A percentile compares a stretch with the other conserved stretches of the same genome.
Conservation (phyloP, 2,113 vertebrate genomes). For the Gracilinanus agilis region DNA sequence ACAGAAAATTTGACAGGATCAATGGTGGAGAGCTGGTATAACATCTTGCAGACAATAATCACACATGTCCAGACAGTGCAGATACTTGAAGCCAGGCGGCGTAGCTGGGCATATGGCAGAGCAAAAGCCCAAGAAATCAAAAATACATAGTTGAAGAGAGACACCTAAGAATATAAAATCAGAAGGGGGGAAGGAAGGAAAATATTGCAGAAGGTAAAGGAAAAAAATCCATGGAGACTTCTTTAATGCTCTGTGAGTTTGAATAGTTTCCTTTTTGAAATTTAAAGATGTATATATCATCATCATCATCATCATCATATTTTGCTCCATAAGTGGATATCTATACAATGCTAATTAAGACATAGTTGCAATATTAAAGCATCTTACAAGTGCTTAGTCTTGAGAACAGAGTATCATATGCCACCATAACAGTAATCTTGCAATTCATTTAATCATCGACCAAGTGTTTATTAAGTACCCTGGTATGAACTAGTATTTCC, state of each 20-base stretch:
- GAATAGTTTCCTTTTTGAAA: neutral
- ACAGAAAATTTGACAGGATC: conserved; percentile 88
- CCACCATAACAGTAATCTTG: neutral
- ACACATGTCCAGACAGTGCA: conserved; percentile 98
- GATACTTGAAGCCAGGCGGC: conserved; percentile 94
- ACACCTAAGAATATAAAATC: conserved; percentile 90
- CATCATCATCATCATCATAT: neutral
- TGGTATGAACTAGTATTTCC: neutral
- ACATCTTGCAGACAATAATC: conserved; percentile 98
- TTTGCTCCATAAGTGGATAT: neutral
- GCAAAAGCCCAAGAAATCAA: conserved; percentile 97
- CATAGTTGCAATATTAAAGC: neutral
- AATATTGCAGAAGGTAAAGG: conserved; percentile 10
- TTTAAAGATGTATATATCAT: neutral
- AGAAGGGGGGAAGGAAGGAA: conserved; percentile 58
- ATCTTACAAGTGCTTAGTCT: neutral
- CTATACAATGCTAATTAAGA: neutral
- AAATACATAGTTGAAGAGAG: conserved; percentile 94
- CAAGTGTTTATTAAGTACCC: neutral
- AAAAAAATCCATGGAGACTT: neutral
- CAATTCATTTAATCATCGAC: neutral
- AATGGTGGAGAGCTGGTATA: conserved; percentile 96
- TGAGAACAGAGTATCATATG: neutral
- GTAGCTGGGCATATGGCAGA: conserved; percentile 94
- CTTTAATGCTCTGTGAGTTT: neutral